phyloP scores from a whole-genome alignment of 2,888 invertebrate species.

The Lithodes maja region DNA sequence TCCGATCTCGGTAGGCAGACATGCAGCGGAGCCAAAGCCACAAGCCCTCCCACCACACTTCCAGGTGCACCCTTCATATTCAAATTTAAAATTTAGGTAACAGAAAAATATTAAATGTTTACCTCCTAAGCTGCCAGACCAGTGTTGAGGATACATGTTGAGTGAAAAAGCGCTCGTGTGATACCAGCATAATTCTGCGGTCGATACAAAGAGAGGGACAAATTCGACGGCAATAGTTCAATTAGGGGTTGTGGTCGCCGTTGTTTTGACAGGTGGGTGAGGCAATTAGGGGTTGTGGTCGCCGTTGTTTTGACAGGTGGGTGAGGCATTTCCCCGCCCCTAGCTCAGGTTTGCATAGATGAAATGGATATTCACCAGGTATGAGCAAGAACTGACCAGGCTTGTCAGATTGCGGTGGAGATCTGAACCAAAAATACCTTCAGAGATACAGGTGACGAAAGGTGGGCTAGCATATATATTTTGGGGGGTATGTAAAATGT shows the following conservation, averaged over 20 bases:
- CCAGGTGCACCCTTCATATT: no score
- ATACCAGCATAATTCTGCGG: constrained; percentile 26
- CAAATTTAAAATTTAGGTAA: no score
- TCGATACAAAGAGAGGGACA: constrained; percentile 11
- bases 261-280: neutral
- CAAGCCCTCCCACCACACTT: no score
- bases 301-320: neutral
- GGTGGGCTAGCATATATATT: neutral
- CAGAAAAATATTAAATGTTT: no score
- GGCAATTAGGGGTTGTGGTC: neutral
- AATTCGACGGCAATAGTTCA: constrained; percentile 3
- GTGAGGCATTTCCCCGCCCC: neutral
- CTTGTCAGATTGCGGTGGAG: neutral
- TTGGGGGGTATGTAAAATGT: no score
- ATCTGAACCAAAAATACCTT: neutral
- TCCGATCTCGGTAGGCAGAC: no score
- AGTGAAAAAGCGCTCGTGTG: no score
- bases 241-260: neutral
- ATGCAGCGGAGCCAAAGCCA: no score
- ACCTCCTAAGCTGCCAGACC: no score
- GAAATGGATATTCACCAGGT: neutral
- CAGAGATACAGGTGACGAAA: neutral
- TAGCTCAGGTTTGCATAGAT: neutral
- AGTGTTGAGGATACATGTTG: no score
- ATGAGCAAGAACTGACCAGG: neutral